Evolutionary conservation across 2,113 vertebrate species (phyloP).

Genomic region (Mola mola): DNA sequence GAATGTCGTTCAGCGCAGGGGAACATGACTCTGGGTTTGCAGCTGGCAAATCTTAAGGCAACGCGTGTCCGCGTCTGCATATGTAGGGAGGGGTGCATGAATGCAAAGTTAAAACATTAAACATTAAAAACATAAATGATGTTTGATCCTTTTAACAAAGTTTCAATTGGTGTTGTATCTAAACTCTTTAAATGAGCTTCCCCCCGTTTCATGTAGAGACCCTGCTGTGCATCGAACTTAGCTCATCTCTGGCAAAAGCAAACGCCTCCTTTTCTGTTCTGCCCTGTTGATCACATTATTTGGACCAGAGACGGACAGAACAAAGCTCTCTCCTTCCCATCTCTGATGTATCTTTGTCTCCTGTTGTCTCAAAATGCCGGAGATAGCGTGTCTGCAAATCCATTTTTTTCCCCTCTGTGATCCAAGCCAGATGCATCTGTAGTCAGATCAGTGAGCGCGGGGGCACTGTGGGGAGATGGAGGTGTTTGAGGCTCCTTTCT

Average conservation of each 20-base stretch:
- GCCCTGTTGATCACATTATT: constrained; percentile 64
- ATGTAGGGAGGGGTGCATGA: background rate
- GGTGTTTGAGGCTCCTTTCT: constrained; percentile 38
- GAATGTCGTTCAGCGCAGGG: background rate
- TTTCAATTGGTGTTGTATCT: too few relatives aligned
- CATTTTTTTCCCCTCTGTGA: constrained; percentile 41
- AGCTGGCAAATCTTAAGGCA: background rate
- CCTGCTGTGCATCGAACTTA: constrained; percentile 55
- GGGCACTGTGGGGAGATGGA: constrained; percentile 17
- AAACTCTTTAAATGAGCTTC: too few relatives aligned
- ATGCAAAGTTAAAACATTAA: constrained; percentile 11
- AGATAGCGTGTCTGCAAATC: constrained; percentile 52
- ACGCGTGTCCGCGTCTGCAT: background rate
- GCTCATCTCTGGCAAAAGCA: constrained; percentile 44
- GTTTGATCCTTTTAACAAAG: too few relatives aligned
- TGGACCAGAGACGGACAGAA: constrained; percentile 57
- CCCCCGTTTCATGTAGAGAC: background rate
- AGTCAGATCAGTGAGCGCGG: constrained; percentile 44
- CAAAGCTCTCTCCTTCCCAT: constrained; percentile 50
- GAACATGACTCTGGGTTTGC: background rate
- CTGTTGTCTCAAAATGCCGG: constrained; percentile 65
- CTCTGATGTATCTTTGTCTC: constrained; percentile 59
- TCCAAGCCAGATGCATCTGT: constrained; percentile 62
- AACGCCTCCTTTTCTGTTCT: constrained; percentile 54
- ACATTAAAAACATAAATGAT: background rate